Base-by-base conservation (phyloP, 2,888 invertebrate genomes). In the Plagodis dolabraria region DNA sequence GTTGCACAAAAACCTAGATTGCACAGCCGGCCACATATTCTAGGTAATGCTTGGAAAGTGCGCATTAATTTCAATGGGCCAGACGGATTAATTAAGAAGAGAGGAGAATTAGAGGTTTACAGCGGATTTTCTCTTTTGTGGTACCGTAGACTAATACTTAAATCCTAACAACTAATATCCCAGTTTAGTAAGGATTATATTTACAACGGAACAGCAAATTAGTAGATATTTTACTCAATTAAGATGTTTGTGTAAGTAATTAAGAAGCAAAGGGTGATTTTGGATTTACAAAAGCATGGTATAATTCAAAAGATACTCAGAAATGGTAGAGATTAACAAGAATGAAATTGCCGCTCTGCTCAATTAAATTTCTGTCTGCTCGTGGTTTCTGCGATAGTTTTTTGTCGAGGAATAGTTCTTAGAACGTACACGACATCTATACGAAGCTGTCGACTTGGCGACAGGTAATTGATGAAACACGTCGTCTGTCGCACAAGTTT, bases 1-100 rank as follows among this genome's bases (percentile, higher is more conserved):
- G 63, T 47, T 57, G 43, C 60, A 63, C 64, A 68, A 66, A 68
- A 66, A 66, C 63, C 63, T 40, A 66, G 64, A 64, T 66, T 64
- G 56, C 61, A 63, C 52, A 64, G 59, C 60, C 55, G 48, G 46
- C 50, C 53, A 47, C 58, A 57, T 57, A 64, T 63, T 64, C 64
- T 67, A 63, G 62, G 60, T 53, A 57, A 60, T 45, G 59, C 63
- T 66, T 63, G 49, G 63, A 68, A 66, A 64, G 64, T 40, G 10
- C 52, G 57, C 60, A 64, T 59, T 60, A 55, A 59, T 54, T 50
- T 49, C 12, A 59, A 57, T 57, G 55, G 53, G 51, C 43, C 56
- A 60, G 53, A 58, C 53, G 58, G 53, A 60, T 53, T 57, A 61
- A 61, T 56, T 61, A 53, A 56, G 33, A 42, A 35, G 42, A n/a